Percentiles rank a stretch among this genome's conserved stretches.
Conservation (phyloP, 2,888 invertebrate species). For the Stenodema calcarata region DNA sequence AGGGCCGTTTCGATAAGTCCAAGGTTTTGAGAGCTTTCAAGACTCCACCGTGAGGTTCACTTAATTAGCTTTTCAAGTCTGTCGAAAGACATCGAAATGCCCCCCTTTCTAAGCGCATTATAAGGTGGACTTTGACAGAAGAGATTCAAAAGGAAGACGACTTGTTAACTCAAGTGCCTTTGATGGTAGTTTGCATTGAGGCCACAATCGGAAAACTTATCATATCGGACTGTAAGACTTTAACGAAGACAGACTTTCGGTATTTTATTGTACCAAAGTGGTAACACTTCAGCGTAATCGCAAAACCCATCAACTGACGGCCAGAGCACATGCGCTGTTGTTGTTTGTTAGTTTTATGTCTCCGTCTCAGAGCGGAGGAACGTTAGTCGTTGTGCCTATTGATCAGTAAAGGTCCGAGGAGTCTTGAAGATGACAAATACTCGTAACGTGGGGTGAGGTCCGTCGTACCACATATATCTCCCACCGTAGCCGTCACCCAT, state of each 20-base stretch:
- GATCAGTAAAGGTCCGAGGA: constrained; percentile 14
- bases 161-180: not conserved
- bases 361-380: not conserved
- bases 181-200: not conserved
- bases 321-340: not conserved
- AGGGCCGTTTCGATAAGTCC: not conserved
- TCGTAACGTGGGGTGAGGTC: not conserved
- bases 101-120: not conserved
- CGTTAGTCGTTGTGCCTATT: not conserved
- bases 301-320: not conserved
- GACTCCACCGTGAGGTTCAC: not conserved
- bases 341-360: not conserved
- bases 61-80: constrained; percentile 6
- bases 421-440: constrained; percentile 36
- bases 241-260: no score
- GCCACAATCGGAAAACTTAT: not conserved
- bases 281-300: no score
- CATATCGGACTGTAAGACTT: not conserved
- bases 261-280: no score
- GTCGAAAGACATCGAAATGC: not conserved
- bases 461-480: constrained; percentile 11
- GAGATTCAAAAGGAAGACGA: not conserved
- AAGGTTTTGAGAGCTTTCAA: not conserved
- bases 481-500: not conserved
- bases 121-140: not conserved